Percentiles rank a stretch among this genome's conserved stretches.
phyloP scores from a whole-genome alignment of 2,113 vertebrate species.

The Nannospalax galili region DNA sequence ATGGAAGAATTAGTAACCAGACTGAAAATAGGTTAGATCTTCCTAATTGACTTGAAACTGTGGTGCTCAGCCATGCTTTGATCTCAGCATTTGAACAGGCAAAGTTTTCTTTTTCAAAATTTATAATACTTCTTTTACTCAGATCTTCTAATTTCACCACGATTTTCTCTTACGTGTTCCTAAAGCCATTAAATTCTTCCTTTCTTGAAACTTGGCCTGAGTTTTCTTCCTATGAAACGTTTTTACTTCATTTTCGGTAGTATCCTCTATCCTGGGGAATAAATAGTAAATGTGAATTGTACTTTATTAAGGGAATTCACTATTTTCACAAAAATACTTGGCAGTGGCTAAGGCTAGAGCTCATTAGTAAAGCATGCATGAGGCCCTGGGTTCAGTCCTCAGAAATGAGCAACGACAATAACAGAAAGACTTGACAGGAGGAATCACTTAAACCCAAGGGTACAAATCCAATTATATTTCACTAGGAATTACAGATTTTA shows the following conservation, averaged over 20 bases:
- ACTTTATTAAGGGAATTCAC: background rate
- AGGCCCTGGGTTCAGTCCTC: too few relatives aligned
- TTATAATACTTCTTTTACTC: background rate
- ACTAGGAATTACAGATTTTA: accelerated
- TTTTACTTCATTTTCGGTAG: background rate
- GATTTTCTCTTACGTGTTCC: background rate
- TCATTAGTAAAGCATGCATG: too few relatives aligned
- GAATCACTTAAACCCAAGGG: background rate
- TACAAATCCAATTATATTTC: background rate
- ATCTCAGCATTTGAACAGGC: background rate
- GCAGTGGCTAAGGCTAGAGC: background rate
- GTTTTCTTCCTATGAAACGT: background rate
- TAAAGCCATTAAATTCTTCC: background rate
- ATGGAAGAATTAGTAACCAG: background rate
- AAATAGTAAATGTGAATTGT: background rate
- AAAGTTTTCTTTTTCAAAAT: background rate
- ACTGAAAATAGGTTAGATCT: background rate
- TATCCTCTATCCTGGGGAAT: background rate
- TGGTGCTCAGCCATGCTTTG: background rate
- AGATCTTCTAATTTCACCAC: background rate
- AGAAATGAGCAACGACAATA: too few relatives aligned
- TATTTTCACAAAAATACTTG: background rate
- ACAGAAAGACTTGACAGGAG: background rate
- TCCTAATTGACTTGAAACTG: background rate
- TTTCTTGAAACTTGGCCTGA: background rate